Evolutionary conservation across 1,140 invertebrate genomes (phyloP), one percentile per base, ranked within the genome.

Genomic region (Eupeodes corollae): DNA sequence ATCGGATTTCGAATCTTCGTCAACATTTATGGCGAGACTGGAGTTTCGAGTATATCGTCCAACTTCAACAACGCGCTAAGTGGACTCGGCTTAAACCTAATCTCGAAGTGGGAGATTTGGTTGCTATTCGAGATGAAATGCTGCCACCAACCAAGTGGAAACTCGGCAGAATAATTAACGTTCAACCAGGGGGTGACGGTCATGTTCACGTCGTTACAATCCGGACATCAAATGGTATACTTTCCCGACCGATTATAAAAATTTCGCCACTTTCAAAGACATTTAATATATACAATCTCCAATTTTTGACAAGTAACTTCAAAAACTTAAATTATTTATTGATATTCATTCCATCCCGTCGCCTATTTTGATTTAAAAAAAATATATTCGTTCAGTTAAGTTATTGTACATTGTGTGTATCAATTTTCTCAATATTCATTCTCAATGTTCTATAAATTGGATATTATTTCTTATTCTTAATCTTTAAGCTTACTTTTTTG

Each of bases 1-100:
- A 48, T 31, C 16, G 10, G 43, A 38, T 52, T 2, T 48, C 44
- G n/a, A 42, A 57, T 35, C 32, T 64, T 3, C 33, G 44, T 9
- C 59, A 67, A 35, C 51, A 57, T 41, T 59, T 69, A 44, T 71
- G 64, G 66, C 34, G 52, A n/a, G 38, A 61, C n/a, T 70, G 67
- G 60, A 52, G 44, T 1, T 43, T 43, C 3, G 63, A 70, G 26
- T 71, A 70, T 45, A 49, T 57, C 1, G 33, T 41, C 30, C 32
- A 56, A 39, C 35, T 67, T 31, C 56, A 61, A 38, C 19, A 43
- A 33, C 45, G 56, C 3, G 12, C 38, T 13, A 58, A 58, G 48
- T 61, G 53, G 54, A 39, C 19, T 10, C 18, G 46, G n/a, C 14
- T 21, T 11, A 15, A 18, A 6, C 19, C 39, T 10, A 33, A 21